These are phyloP conservation scores for Acanthosoma haemorrhoidale DNA, from an alignment of 2,888 invertebrate genomes.

Conservation along the genomic window DNA sequence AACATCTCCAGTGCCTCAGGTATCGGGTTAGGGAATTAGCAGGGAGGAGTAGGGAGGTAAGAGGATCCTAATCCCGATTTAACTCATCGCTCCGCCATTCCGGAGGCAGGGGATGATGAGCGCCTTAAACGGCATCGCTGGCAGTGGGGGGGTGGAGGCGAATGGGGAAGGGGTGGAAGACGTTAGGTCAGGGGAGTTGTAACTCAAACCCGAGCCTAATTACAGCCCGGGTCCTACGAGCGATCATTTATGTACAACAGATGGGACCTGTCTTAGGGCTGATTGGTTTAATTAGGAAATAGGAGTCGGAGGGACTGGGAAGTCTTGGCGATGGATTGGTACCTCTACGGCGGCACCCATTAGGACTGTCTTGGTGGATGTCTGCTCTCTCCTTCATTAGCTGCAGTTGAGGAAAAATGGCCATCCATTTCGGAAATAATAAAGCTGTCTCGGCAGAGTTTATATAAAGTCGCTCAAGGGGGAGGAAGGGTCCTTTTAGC, in stretches of 20 bases:
- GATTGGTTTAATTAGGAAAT: conserved; percentile 29
- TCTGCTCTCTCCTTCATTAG: background rate
- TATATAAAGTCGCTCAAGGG: too few relatives aligned
- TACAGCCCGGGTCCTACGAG: background rate
- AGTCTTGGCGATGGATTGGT: background rate
- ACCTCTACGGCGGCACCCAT: background rate
- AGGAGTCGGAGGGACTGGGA: background rate
- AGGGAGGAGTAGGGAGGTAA: conserved; percentile 6
- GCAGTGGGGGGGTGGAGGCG: too few relatives aligned
- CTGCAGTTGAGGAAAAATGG: background rate
- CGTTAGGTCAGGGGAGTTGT: conserved; percentile 19
- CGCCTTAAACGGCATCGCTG: conserved; percentile 8
- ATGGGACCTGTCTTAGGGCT: conserved; percentile 18
- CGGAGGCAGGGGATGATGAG: conserved; percentile 13
- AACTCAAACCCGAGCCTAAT: conserved; percentile 18
- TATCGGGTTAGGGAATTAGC: conserved; percentile 20
- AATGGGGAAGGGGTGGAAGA: too few relatives aligned
- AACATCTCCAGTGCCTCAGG: background rate
- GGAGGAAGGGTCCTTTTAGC: too few relatives aligned
- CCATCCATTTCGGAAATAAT: background rate
- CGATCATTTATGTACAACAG: conserved; percentile 26
- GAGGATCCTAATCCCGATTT: conserved; percentile 19
- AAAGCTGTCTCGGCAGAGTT: too few relatives aligned
- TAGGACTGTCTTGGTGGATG: too few relatives aligned
- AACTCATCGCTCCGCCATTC: conserved; percentile 10